phyloP scores from a whole-genome alignment of 2,113 vertebrate genomes.

The Budorcas taxicolor region DNA sequence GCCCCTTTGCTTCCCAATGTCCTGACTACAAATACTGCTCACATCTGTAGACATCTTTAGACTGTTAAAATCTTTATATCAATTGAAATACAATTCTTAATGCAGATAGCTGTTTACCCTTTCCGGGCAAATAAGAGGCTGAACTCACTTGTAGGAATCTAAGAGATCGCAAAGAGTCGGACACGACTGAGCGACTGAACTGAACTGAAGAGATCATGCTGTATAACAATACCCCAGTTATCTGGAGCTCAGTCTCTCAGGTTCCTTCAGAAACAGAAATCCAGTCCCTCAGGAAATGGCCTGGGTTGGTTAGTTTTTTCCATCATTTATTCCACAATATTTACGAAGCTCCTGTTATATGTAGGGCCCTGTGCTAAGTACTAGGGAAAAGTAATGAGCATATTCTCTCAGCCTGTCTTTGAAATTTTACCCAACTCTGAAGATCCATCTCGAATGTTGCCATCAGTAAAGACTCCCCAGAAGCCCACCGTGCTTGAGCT shows the following conservation, averaged over 20 bases:
- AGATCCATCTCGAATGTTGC: background rate
- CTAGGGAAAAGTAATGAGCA: background rate
- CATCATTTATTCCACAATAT: background rate
- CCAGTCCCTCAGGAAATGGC: background rate
- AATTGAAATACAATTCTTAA: background rate
- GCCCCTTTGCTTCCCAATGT: background rate
- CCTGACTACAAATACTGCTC: background rate
- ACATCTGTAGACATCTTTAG: background rate
- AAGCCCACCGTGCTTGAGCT: too few species aligned
- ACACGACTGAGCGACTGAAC: too few species aligned
- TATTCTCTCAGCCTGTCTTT: background rate
- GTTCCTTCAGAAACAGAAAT: background rate
- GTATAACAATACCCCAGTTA: background rate
- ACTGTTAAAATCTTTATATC: background rate
- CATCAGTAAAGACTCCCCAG: background rate
- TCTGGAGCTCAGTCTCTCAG: background rate
- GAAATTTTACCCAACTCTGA: background rate
- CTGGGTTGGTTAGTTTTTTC: background rate
- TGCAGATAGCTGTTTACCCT: background rate
- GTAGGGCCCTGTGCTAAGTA: background rate
- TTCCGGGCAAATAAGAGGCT: background rate
- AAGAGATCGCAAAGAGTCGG: background rate
- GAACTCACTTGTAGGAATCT: background rate
- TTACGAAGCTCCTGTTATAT: background rate
- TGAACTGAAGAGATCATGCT: background rate